phyloP scores from a whole-genome alignment of 2,113 vertebrate genomes.

The Eclectus roratus region DNA sequence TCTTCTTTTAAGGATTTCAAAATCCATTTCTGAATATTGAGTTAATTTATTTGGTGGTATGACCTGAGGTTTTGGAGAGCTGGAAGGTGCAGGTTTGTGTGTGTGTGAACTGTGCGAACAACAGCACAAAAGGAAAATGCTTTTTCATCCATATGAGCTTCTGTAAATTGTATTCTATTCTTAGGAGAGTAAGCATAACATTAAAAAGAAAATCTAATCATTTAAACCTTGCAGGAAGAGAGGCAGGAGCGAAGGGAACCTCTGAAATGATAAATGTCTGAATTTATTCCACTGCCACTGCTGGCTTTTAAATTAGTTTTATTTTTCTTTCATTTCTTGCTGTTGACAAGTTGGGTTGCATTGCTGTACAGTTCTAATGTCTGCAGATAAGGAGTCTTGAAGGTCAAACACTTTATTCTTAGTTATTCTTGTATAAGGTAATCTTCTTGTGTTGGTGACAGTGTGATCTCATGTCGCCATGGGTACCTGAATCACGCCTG shows the following conservation, averaged over 20 bases:
- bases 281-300: constrained; percentile 38
- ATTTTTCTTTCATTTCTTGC: constrained; percentile 38
- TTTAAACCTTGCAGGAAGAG: constrained; percentile 37
- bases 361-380: not conserved
- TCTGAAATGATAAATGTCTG: constrained; percentile 54
- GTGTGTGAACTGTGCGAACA: not conserved
- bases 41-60: not conserved
- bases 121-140: constrained; percentile 24
- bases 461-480: not conserved
- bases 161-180: constrained; percentile 40
- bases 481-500: constrained; percentile 31
- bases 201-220: not conserved
- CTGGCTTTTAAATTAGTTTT: constrained; percentile 43
- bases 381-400: constrained; percentile 39
- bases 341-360: constrained; percentile 38
- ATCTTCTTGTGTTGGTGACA: not conserved
- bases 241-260: not conserved
- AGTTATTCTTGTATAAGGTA: not conserved
- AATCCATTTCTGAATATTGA: not conserved
- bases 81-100: not conserved
- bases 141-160: constrained; percentile 32
- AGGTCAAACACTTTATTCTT: constrained; percentile 32
- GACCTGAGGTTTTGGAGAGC: not conserved
- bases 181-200: constrained; percentile 52
- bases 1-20: not conserved